Evolutionary conservation across 2,113 vertebrate genomes (phyloP).

Genomic region (Nansenia antarctica): DNA sequence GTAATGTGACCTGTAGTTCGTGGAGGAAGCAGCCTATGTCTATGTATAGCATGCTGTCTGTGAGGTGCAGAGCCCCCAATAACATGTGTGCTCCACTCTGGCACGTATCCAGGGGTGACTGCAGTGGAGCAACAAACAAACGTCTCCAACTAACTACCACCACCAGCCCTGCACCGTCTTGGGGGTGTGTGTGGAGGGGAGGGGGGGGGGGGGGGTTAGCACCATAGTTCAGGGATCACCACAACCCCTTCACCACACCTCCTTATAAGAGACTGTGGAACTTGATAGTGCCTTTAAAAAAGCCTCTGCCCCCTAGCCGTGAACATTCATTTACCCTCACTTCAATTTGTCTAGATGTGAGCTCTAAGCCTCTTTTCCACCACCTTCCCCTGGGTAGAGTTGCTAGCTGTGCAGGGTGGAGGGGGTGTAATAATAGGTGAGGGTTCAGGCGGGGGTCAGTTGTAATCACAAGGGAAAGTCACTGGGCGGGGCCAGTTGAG

Average conservation of each 20-base stretch:
- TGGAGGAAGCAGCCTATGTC: slow-evolving; percentile 13
- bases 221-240: slow-evolving; percentile 30
- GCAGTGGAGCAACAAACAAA: slow-evolving; percentile 44
- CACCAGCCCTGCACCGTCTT: slow-evolving; percentile 22
- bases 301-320: slow-evolving; percentile 32
- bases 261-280: slow-evolving; percentile 52
- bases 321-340: slow-evolving; percentile 42
- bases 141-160: slow-evolving; percentile 26
- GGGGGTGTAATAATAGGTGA: background rate
- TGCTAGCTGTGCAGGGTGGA: slow-evolving; percentile 8
- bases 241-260: background rate
- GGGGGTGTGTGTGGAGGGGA: background rate
- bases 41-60: slow-evolving; percentile 47
- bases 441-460: slow-evolving; percentile 4
- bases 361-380: slow-evolving; percentile 1
- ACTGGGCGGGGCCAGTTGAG: slow-evolving; percentile 8
- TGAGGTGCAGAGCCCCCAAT: slow-evolving; percentile 4
- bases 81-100: slow-evolving; percentile 31
- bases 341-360: slow-evolving; percentile 44
- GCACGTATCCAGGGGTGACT: slow-evolving; percentile 32
- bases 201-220: slow-evolving; percentile 7
- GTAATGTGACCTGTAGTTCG: slow-evolving; percentile 28
- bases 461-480: background rate
- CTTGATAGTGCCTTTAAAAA: slow-evolving; percentile 47
- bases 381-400: background rate